phyloP scores from a whole-genome alignment of 2,888 invertebrate genomes.

The Automeris io region DNA sequence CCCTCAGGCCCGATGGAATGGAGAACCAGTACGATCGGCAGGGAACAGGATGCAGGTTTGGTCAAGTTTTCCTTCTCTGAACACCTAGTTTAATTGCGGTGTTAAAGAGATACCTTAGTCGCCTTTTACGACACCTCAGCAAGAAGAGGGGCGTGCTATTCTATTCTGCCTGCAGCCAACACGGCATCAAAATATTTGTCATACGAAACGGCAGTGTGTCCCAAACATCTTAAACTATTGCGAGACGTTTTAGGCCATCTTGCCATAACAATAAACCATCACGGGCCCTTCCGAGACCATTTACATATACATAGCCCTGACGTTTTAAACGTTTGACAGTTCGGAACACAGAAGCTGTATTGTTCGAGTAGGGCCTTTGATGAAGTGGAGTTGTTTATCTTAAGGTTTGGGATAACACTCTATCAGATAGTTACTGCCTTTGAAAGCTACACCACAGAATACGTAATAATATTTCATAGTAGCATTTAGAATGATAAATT shows the following conservation, averaged over 20 bases:
- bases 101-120: too few species aligned
- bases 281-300: conserved; percentile 42
- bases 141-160: too few species aligned
- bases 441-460: too few species aligned
- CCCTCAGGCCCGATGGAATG: too few species aligned
- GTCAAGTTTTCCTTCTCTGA: too few species aligned
- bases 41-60: too few species aligned
- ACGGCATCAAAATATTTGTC: conserved; percentile 1
- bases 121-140: too few species aligned
- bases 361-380: conserved; percentile 36
- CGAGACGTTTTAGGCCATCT: conserved; percentile 55
- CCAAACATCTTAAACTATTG: conserved; percentile 46
- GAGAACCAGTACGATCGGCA: too few species aligned
- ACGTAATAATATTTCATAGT: too few species aligned
- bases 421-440: conserved; percentile 16
- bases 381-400: conserved; percentile 14
- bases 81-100: too few species aligned
- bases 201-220: conserved; percentile 26
- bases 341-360: conserved; percentile 40
- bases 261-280: conserved; percentile 68
- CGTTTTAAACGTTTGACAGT: conserved; percentile 66
- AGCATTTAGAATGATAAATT: too few species aligned
- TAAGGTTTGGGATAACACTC: conserved; percentile 17
- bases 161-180: too few species aligned
- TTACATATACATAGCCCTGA: conserved; percentile 57